Conservation (phyloP, 2,888 invertebrate genomes). For the Reticulitermes lucifugus region DNA sequence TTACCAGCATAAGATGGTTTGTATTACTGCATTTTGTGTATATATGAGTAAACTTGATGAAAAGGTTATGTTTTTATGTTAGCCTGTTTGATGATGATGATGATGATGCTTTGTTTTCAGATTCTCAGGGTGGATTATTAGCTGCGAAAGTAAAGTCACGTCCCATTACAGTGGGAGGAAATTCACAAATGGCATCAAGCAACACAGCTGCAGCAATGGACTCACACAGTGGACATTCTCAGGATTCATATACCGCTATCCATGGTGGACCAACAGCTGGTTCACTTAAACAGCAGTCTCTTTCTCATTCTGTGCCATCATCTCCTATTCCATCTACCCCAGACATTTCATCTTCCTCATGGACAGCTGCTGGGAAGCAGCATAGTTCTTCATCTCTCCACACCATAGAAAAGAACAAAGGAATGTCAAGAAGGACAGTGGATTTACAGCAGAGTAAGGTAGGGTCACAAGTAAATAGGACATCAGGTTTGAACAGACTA, state of each 20-base stretch:
- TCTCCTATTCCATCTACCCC: constrained; percentile 9
- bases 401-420: constrained; percentile 28
- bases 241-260: constrained; percentile 36
- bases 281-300: constrained; percentile 21
- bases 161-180: constrained; percentile 32
- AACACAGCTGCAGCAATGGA: constrained; percentile 36
- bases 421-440: constrained; percentile 3
- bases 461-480: constrained; percentile 24
- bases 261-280: constrained; percentile 13
- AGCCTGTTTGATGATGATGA: no score
- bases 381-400: constrained; percentile 23
- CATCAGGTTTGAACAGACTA: constrained; percentile 19
- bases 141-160: constrained; percentile 53
- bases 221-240: constrained; percentile 41
- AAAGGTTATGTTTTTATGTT: no score
- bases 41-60: no score
- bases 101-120: constrained; percentile 56
- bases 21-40: no score
- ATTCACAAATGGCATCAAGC: neutral
- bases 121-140: constrained; percentile 61
- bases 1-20: no score
- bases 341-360: constrained; percentile 8
- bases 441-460: constrained; percentile 32
- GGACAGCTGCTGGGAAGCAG: constrained; percentile 27
- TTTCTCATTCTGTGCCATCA: constrained; percentile 26